Conservation (phyloP, 2,113 vertebrate species). For the Sardina pilchardus region DNA sequence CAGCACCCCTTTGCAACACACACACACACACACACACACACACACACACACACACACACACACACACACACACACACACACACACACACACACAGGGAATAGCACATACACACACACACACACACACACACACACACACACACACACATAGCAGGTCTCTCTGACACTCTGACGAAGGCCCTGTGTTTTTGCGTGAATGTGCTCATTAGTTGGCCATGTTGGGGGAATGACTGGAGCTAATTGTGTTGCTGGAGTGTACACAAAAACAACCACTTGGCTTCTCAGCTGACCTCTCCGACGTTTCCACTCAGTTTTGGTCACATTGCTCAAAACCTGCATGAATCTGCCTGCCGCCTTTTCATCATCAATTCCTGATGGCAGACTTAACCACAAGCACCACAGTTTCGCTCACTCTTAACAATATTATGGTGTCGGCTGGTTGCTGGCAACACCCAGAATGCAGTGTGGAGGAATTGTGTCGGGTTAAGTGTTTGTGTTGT, state of each 20-base stretch:
- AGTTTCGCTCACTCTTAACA: not conserved
- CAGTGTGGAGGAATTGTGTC: no score
- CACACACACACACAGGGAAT: constrained; percentile 10
- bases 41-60: constrained; percentile 28
- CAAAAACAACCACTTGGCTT: not conserved
- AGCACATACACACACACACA: constrained; percentile 26
- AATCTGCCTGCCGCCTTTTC: not conserved
- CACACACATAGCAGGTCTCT: constrained; percentile 21
- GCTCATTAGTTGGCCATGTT: not conserved
- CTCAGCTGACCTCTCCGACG: not conserved
- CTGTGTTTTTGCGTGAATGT: not conserved
- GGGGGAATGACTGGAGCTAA: constrained; percentile 16
- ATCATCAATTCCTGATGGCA: not conserved
- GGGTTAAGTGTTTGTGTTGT: no score
- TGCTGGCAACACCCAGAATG: no score
- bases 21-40: constrained; percentile 25
- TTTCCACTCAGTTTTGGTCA: not conserved
- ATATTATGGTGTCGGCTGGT: not conserved
- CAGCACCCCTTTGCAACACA: not conserved
- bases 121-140: constrained; percentile 46
- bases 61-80: constrained; percentile 34
- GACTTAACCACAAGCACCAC: not conserved
- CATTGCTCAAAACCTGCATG: not conserved
- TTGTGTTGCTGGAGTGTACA: not conserved
- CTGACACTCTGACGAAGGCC: constrained; percentile 1